phyloP scores from a whole-genome alignment of 2,888 invertebrate species.

The Icerya purchasi region DNA sequence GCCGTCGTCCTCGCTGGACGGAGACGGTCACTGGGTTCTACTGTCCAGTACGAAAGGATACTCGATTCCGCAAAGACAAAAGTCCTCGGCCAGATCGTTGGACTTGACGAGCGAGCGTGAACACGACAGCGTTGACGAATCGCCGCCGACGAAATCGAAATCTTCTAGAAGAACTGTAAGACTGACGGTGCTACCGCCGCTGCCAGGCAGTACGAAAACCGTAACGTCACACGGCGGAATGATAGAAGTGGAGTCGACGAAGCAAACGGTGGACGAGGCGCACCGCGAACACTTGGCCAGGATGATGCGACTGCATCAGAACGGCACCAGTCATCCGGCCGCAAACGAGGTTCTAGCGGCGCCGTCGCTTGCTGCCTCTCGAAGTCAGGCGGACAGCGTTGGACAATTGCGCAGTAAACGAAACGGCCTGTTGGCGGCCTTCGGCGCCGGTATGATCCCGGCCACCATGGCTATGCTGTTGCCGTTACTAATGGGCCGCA shows the following conservation, averaged over 20 bases:
- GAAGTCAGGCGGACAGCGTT: constrained; percentile 12
- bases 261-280: constrained; percentile 20
- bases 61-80: constrained; percentile 29
- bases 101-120: constrained; percentile 21
- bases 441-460: constrained; percentile 57
- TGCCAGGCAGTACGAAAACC: constrained; percentile 32
- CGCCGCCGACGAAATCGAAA: constrained; percentile 2
- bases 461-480: constrained; percentile 62
- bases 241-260: constrained; percentile 39
- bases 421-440: constrained; percentile 43
- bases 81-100: constrained; percentile 25
- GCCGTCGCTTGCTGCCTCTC: neutral
- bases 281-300: constrained; percentile 20
- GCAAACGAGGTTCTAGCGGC: constrained; percentile 2
- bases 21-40: constrained; percentile 56
- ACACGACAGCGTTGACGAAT: constrained; percentile 4
- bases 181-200: constrained; percentile 48
- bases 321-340: constrained; percentile 5
- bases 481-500: constrained; percentile 47
- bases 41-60: constrained; percentile 58
- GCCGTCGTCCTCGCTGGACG: constrained; percentile 35
- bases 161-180: constrained; percentile 35
- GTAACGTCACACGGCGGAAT: constrained; percentile 47
- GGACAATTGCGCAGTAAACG: constrained; percentile 24
- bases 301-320: constrained; percentile 17